Percentiles rank a stretch among this genome's conserved stretches.
phyloP scores from a whole-genome alignment of 2,888 invertebrate species.

The Cheilosia soror region DNA sequence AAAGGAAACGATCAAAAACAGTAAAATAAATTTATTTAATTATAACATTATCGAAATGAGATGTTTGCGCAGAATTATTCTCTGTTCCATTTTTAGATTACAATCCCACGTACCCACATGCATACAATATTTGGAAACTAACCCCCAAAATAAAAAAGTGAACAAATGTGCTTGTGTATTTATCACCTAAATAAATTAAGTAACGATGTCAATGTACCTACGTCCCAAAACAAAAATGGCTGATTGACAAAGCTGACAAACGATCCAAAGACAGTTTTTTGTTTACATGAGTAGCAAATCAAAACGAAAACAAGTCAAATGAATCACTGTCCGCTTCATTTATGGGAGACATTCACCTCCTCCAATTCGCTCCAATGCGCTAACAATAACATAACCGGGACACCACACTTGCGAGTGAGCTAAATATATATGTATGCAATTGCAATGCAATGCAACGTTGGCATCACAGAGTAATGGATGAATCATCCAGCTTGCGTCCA shows the following conservation, averaged over 20 bases:
- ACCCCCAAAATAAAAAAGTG: too few species aligned
- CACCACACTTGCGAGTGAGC: conserved; percentile 24
- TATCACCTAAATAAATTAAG: conserved; percentile 28
- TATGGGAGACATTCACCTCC: conserved; percentile 64
- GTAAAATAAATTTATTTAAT: conserved; percentile 4
- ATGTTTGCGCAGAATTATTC: too few species aligned
- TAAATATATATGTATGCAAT: conserved; percentile 28
- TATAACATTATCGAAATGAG: conserved; percentile 1
- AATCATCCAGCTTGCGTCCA: conserved; percentile 58
- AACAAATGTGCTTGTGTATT: neutral
- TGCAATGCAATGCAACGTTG: conserved; percentile 30
- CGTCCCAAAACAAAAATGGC: conserved; percentile 13
- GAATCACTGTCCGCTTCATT: conserved; percentile 55
- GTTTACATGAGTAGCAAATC: conserved; percentile 44
- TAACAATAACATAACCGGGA: conserved; percentile 59
- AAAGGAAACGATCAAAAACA: conserved; percentile 7
- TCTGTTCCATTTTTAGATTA: conserved; percentile 5
- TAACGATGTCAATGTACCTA: conserved; percentile 37
- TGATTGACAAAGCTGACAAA: conserved; percentile 45
- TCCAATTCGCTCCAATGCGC: conserved; percentile 43
- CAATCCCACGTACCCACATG: neutral
- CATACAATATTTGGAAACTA: neutral
- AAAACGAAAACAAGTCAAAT: conserved; percentile 48
- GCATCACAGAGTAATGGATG: conserved; percentile 45
- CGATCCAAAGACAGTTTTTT: conserved; percentile 10